Evolutionary conservation across 2,888 invertebrate species (phyloP), one percentile per base, ranked within the genome.

Genomic region (Eilema sororculum): DNA sequence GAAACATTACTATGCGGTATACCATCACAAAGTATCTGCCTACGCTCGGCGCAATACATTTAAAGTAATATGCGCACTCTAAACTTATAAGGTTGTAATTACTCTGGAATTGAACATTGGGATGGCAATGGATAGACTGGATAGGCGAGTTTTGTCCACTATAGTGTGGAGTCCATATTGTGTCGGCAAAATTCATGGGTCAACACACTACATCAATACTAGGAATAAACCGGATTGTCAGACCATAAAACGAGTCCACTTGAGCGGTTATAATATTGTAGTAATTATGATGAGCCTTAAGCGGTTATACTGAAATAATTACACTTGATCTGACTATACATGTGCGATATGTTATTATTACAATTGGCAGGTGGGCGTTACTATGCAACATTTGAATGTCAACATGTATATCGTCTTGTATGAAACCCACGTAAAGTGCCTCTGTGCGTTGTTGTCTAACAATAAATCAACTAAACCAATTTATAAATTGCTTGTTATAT

Each of bases 111-210:
- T n/a, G n/a, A n/a, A n/a, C n/a, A n/a, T n/a, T n/a, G n/a, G n/a
- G n/a, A n/a, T n/a, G n/a, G n/a, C n/a, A n/a, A n/a, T n/a, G n/a
- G n/a, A n/a, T n/a, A n/a, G n/a, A n/a, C n/a, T n/a, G n/a, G n/a
- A n/a, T n/a, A n/a, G 1, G 20, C 20, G 46, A 46, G 20, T 46
- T 16, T 41, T 20, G 46, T 20, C 46, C 46, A 46, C 20, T 20
- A n/a, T 8, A 20, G 9, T 6, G n/a, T 52, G 9, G 8, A 20
- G 52, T 52, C 1, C 8, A 20, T 41, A 41, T 12, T 37, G 33
- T 10, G 82, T 86, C 79, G 78, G 80, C 76, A 77, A 76, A 52
- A 52, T n/a, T 8, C 52, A n/a, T 52, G 20, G 52, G 52, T 52
- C n/a, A 52, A 52, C 52, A 52, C n/a, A 46, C 46, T 46, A 46